These are phyloP conservation scores for Melolontha melolontha DNA, from an alignment of 2,888 invertebrate species.

Conservation along the genomic window DNA sequence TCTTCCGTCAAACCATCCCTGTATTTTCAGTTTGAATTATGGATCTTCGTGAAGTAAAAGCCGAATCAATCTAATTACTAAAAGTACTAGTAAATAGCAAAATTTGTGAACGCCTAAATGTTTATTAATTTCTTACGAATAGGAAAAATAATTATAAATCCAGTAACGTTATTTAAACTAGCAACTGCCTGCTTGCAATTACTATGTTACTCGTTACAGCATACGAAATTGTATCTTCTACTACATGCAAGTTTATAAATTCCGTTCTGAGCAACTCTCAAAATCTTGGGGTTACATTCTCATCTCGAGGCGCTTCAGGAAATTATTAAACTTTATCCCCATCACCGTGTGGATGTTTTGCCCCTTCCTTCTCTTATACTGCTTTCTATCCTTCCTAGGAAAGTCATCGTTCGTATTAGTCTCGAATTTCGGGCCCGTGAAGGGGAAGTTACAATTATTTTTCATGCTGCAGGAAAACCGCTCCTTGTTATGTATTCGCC, in stretches of 20 bases:
- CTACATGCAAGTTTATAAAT: conserved; percentile 5
- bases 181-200: too few species aligned
- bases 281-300: neutral
- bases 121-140: too few species aligned
- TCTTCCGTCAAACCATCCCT: too few species aligned
- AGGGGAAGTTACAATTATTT: conserved; percentile 37
- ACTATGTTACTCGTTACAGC: too few species aligned
- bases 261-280: neutral
- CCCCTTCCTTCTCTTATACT: neutral
- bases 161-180: too few species aligned
- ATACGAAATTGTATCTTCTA: too few species aligned
- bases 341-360: conserved; percentile 18
- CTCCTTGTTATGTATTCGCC: conserved; percentile 27
- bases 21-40: too few species aligned
- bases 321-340: conserved; percentile 28
- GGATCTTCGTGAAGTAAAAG: too few species aligned
- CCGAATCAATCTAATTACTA: too few species aligned
- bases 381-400: conserved; percentile 2
- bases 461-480: conserved; percentile 26
- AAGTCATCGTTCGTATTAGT: conserved; percentile 7
- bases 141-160: too few species aligned
- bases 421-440: neutral
- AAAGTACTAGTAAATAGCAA: too few species aligned
- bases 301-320: conserved; percentile 15
- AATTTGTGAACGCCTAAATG: too few species aligned